phyloP scores from a whole-genome alignment of 2,797 vertebrate species.

The Synaphobranchus kaupii region DNA sequence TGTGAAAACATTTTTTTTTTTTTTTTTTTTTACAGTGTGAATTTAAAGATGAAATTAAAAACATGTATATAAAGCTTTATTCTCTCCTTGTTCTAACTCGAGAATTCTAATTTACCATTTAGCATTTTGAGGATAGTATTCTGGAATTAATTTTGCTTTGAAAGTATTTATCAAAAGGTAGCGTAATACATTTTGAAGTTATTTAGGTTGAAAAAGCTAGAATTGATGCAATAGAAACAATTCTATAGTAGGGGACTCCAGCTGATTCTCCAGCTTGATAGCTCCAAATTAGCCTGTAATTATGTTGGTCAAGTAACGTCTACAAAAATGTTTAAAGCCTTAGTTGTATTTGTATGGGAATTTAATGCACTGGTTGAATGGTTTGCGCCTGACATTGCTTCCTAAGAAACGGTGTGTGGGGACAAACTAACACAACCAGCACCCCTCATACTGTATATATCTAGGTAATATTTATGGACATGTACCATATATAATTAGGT shows the following conservation, averaged over 20 bases:
- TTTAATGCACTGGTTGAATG: neutral
- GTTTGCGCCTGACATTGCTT: neutral
- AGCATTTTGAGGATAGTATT: no score
- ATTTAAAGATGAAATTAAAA: neutral
- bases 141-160: neutral
- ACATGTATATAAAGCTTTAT: neutral
- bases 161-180: neutral
- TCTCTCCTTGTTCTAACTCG: neutral
- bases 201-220: no score
- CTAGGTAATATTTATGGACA: no score
- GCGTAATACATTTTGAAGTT: neutral
- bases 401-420: neutral
- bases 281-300: no score
- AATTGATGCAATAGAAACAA: neutral
- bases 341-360: neutral
- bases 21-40: neutral
- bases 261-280: neutral
- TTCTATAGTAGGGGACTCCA: neutral
- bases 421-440: neutral
- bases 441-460: no score
- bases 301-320: no score
- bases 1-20: neutral
- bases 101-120: no score
- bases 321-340: neutral
- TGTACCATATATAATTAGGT: no score